Base-by-base conservation (phyloP, 2,888 invertebrate species). In the Anoncus sp. region DNA sequence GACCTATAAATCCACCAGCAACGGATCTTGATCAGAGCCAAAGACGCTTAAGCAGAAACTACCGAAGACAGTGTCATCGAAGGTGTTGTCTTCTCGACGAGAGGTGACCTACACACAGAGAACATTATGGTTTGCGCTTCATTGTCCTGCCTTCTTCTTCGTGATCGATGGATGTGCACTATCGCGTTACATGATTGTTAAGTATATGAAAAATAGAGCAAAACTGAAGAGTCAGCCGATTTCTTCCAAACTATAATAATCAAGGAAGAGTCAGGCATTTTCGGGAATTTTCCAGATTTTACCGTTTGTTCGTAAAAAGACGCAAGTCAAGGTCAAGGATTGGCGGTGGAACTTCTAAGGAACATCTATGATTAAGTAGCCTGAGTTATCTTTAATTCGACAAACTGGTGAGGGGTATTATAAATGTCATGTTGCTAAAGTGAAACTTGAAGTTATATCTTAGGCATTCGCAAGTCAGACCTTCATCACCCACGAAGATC, bases 111-210 rank as follows among this genome's bases (percentile, higher is more conserved):
- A 67, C 31, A 76, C n/a, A 35, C 16, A n/a, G n/a, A n/a, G n/a
- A n/a, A n/a, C n/a, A n/a, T n/a, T n/a, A n/a, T n/a, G n/a, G n/a
- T n/a, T n/a, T n/a, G n/a, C n/a, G n/a, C 20, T 45, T 57, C 59
- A 65, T 74, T 71, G 72, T 62, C 69, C 81, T 60, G 65, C 67
- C 65, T 75, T 69, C 78, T 75, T 60, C 74, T 38, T 27, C 40
- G 75, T 84, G 82, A 84, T 84, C 83, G 81, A 84, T 84, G 83
- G 81, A 82, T 79, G 77, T 66, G 14, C 35, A 45, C 40, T 73
- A 49, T 59, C 65, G 16, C 14, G 16, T 38, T 24, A 40, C 45
- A 45, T n/a, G 16, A 7, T 18, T 45, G 16, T 16, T 18, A 16
- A 5, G 7, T 3, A 18, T 16, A 45, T 45, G 45, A 16, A 45